These are phyloP conservation scores for Cyprinodon diabolis DNA, from an alignment of 2,797 vertebrate species.

Conservation along the genomic window DNA sequence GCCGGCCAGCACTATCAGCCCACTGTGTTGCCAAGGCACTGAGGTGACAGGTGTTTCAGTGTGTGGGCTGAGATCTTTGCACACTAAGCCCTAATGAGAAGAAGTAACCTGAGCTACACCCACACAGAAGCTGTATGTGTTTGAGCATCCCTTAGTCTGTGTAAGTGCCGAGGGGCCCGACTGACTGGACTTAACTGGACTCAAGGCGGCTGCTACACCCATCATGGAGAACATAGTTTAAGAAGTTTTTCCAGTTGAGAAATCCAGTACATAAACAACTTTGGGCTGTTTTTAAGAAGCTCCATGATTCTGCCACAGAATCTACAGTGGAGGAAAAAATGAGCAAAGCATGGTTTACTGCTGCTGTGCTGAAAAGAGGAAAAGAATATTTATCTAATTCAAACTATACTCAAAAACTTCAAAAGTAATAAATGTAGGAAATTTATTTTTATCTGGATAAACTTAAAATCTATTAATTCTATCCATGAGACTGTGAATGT, in stretches of 20 bases:
- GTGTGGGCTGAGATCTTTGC: constrained; percentile 32
- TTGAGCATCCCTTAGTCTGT: background rate
- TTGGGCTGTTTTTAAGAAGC: background rate
- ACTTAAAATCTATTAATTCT: too few species aligned
- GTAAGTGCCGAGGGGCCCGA: background rate
- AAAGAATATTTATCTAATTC: background rate
- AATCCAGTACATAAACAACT: too few species aligned
- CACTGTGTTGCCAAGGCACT: constrained; percentile 74
- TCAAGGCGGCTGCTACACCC: background rate
- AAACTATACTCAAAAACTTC: background rate
- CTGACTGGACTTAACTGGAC: background rate
- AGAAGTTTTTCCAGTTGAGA: background rate
- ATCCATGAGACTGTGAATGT: too few species aligned
- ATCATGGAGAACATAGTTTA: background rate
- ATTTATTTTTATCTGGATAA: background rate
- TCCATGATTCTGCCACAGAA: background rate
- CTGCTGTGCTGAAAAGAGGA: background rate
- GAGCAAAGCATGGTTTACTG: background rate
- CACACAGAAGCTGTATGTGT: constrained; percentile 6
- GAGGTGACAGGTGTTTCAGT: constrained; percentile 30
- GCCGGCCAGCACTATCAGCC: constrained; percentile 39
- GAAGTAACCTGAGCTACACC: constrained; percentile 24
- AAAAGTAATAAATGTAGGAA: background rate
- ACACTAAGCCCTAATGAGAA: constrained; percentile 41
- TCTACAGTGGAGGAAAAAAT: background rate